Percentiles rank a stretch among this genome's conserved stretches.
Conservation (phyloP, 2,888 invertebrate genomes). For the Phorcus lineatus region DNA sequence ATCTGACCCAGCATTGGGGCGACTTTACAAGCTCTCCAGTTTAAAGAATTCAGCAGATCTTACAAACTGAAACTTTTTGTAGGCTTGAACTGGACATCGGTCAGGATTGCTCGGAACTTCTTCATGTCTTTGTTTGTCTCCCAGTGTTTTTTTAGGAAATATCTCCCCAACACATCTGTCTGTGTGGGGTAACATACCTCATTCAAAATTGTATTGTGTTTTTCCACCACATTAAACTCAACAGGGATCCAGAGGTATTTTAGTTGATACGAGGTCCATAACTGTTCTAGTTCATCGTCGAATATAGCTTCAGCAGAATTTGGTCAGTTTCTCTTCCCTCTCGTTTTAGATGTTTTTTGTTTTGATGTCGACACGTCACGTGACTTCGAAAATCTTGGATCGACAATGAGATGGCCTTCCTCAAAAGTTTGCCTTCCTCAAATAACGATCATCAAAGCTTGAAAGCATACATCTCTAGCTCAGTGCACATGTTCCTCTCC, state of each 20-base stretch:
- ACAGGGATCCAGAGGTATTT: no score
- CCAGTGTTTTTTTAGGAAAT: background rate
- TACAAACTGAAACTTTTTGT: conserved; percentile 16
- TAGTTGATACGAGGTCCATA: no score
- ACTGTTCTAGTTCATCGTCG: no score
- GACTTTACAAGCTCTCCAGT: conserved; percentile 28
- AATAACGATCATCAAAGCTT: background rate
- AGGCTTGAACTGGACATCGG: conserved; percentile 25
- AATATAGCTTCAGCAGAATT: no score
- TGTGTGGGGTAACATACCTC: no score
- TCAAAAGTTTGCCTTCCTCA: background rate
- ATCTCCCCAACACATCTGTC: no score
- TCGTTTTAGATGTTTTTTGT: background rate
- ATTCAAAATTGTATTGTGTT: no score
- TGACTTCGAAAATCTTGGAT: no score
- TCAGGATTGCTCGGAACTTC: conserved; percentile 25
- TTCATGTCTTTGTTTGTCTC: conserved; percentile 37
- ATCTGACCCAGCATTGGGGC: background rate
- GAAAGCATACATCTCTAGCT: background rate
- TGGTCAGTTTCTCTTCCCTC: background rate
- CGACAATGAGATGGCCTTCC: no score
- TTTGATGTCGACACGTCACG: background rate
- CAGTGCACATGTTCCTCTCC: background rate
- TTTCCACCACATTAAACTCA: no score
- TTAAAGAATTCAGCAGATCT: background rate